phyloP scores from a whole-genome alignment of 2,797 vertebrate species.

The Ambastaia sidthimunki region DNA sequence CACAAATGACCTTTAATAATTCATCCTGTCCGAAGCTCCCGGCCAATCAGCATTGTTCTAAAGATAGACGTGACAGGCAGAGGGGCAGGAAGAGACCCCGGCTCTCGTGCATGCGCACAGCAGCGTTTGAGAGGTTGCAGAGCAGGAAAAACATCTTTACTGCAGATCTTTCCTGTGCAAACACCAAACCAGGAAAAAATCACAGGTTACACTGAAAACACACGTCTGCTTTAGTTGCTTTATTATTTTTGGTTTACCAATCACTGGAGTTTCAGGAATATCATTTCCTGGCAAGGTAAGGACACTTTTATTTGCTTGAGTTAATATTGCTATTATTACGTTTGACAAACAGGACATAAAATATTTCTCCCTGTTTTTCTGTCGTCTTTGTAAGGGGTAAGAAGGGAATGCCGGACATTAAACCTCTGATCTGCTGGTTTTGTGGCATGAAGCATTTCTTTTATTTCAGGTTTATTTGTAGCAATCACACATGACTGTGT shows the following conservation, averaged over 20 bases:
- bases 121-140: constrained; percentile 36
- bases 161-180: constrained; percentile 23
- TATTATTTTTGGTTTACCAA: background rate
- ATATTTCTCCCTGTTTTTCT: background rate
- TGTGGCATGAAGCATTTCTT: constrained; percentile 3
- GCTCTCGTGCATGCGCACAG: constrained; percentile 53
- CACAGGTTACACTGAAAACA: constrained; percentile 3
- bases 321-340: background rate
- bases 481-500: background rate
- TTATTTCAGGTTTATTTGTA: background rate
- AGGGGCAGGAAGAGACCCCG: constrained; percentile 72
- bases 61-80: constrained; percentile 70
- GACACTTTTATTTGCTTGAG: background rate
- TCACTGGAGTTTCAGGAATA: constrained; percentile 15
- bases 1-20: constrained; percentile 51
- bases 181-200: background rate
- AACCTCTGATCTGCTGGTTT: background rate
- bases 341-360: constrained; percentile 9
- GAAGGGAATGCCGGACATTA: background rate
- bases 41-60: constrained; percentile 67
- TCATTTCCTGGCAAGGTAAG: constrained; percentile 50
- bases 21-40: constrained; percentile 42
- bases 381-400: constrained; percentile 8
- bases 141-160: constrained; percentile 54
- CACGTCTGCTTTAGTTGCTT: background rate